These are phyloP conservation scores for Sebastes oblongus DNA, from an alignment of 2,797 vertebrate genomes.

Conservation along the genomic window DNA sequence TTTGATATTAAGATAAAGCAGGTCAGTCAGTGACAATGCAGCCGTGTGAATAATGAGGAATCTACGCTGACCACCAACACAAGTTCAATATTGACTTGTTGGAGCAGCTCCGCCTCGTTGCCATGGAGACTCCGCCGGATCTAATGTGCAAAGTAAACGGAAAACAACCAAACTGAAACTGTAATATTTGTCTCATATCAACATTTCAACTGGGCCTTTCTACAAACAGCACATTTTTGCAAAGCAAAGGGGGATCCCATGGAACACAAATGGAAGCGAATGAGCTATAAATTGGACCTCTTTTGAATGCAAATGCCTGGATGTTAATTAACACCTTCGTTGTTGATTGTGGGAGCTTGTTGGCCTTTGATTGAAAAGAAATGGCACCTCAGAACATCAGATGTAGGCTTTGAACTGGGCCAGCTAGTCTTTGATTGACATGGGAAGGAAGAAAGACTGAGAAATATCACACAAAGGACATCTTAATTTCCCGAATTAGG, in stretches of 20 bases:
- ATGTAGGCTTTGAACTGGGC: conserved; percentile 77
- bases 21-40: conserved; percentile 53
- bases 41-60: conserved; percentile 55
- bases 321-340: conserved; percentile 86
- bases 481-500: conserved; percentile 79
- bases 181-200: background rate
- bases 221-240: conserved; percentile 23
- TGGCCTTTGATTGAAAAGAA: conserved; percentile 83
- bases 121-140: conserved; percentile 28
- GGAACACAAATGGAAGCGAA: conserved; percentile 77
- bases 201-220: background rate
- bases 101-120: conserved; percentile 40
- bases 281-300: conserved; percentile 74
- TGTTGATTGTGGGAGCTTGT: conserved; percentile 82
- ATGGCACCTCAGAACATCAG: conserved; percentile 76
- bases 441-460: conserved; percentile 82
- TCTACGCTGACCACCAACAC: conserved; percentile 65
- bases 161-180: background rate
- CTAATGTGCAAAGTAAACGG: conserved; percentile 13
- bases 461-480: conserved; percentile 78
- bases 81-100: conserved; percentile 76
- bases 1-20: conserved; percentile 74
- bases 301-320: conserved; percentile 79
- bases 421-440: conserved; percentile 76
- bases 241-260: conserved; percentile 34